Evolutionary conservation across 2,888 invertebrate genomes (phyloP).

Genomic region (Papilio demoleus): DNA sequence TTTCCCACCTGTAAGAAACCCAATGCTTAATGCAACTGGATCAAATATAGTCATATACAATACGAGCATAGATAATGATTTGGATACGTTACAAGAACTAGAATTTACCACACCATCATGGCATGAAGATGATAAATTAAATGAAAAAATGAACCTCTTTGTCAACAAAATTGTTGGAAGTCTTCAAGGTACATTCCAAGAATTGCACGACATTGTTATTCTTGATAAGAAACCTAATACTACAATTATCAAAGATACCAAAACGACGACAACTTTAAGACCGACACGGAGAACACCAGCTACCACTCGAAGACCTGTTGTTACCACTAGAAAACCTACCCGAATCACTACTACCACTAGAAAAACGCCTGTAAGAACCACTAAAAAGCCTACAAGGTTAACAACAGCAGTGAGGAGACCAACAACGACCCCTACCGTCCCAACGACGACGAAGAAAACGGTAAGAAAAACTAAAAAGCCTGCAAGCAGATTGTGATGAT

Average conservation of each 20-base stretch:
- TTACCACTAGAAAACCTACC: slow-evolving; percentile 75
- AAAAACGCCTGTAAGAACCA: slow-evolving; percentile 71
- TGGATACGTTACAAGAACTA: slow-evolving; percentile 78
- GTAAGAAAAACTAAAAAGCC: slow-evolving; percentile 54
- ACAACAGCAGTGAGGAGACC: slow-evolving; percentile 55
- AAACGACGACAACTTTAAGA: slow-evolving; percentile 72
- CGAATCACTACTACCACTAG: slow-evolving; percentile 67
- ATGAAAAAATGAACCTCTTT: slow-evolving; percentile 91
- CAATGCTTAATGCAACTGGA: slow-evolving; percentile 89
- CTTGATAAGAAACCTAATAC: slow-evolving; percentile 74
- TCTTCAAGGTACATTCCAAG: slow-evolving; percentile 92
- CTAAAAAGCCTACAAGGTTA: slow-evolving; percentile 70
- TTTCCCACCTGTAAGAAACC: slow-evolving; percentile 94
- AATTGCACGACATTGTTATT: slow-evolving; percentile 89
- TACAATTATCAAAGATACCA: slow-evolving; percentile 57
- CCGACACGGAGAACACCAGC: slow-evolving; percentile 64
- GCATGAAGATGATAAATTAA: slow-evolving; percentile 88
- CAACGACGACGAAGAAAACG: slow-evolving; percentile 67
- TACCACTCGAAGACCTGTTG: slow-evolving; percentile 72
- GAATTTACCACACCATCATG: slow-evolving; percentile 91
- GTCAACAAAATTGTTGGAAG: slow-evolving; percentile 93
- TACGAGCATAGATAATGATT: slow-evolving; percentile 80
- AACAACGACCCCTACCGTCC: slow-evolving; percentile 49
- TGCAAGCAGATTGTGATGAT: slow-evolving; percentile 27
- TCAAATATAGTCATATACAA: slow-evolving; percentile 77